These are phyloP conservation scores for Tanytarsus gracilentus DNA, from an alignment of 2,888 invertebrate species.

Conservation along the genomic window DNA sequence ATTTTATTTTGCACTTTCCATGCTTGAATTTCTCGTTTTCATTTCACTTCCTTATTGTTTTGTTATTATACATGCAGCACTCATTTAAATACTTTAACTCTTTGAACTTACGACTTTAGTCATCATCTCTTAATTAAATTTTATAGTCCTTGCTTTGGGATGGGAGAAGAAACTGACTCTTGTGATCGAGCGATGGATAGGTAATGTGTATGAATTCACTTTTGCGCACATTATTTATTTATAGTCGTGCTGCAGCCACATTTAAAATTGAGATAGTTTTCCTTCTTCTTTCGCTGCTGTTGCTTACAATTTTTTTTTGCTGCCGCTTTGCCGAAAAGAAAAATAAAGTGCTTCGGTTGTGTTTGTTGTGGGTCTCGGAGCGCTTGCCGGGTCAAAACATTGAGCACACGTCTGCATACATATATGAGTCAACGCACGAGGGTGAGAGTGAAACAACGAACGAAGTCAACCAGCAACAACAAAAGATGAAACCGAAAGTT, in stretches of 20 bases:
- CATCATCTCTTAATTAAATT: constrained; percentile 1
- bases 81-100: not conserved
- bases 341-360: too few species aligned
- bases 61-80: not conserved
- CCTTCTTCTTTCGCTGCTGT: constrained; percentile 23
- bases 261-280: constrained; percentile 25
- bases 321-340: not conserved
- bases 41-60: not conserved
- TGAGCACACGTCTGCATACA: too few species aligned
- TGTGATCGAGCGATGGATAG: not conserved
- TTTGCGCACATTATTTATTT: constrained; percentile 22
- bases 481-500: constrained; percentile 3
- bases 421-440: too few species aligned
- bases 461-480: too few species aligned
- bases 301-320: too few species aligned
- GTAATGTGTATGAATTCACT: constrained; percentile 8
- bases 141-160: constrained; percentile 9
- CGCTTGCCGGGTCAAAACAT: constrained; percentile 12
- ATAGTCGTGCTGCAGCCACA: constrained; percentile 9
- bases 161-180: constrained; percentile 9
- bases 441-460: not conserved
- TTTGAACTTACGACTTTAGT: constrained; percentile 20
- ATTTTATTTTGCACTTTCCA: too few species aligned
- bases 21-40: too few species aligned
- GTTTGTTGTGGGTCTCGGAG: constrained; percentile 6